Evolutionary conservation across 1,140 invertebrate genomes (phyloP), one percentile per base, ranked within the genome.

Genomic region (Venturia canescens): DNA sequence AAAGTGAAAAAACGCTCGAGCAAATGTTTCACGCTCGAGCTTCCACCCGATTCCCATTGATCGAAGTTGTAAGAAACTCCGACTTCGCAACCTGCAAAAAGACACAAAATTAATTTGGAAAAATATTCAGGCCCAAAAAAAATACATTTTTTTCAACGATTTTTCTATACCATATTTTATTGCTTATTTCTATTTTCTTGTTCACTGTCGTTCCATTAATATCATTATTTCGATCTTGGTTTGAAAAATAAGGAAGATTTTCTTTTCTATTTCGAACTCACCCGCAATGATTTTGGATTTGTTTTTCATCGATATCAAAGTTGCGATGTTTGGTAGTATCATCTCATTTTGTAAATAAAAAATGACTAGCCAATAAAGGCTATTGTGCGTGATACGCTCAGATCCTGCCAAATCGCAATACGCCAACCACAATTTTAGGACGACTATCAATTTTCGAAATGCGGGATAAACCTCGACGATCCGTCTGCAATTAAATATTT

Each of bases 391-490:
- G 48, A 90, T 87, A 34, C 60, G 21, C 23, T 79, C 15, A 16
- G 79, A 67, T 23, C 86, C 86, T 57, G 80, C 50, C 16, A 89
- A 75, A 34, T 81, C 60, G 77, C 83, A 85, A 11, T 76, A 27
- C 21, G 48, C n/a, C 23, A 89, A 66, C 94, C 94, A 94, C 83
- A 92, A 87, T 84, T 94, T 93, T 27, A 94, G 88, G 71, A 89
- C 87, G 31, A 90, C 81, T 75, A 92, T 89, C 48, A 92, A 80
- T 11, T 87, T 80, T 81, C 89, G 85, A 34, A 88, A 87, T 9
- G 86, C 69, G 15, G 88, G 88, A 83, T 88, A 91, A 16, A 91
- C 80, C 13, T 88, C 79, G 6, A 89, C 84, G 78, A 90, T 92
- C 83, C 82, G 86, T 60, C 91, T 92, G 82, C 5, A 90, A 87